Evolutionary conservation across 2,797 vertebrate species (phyloP), one percentile per base, ranked within the genome.

Genomic region (Neopelma chrysocephalum): DNA sequence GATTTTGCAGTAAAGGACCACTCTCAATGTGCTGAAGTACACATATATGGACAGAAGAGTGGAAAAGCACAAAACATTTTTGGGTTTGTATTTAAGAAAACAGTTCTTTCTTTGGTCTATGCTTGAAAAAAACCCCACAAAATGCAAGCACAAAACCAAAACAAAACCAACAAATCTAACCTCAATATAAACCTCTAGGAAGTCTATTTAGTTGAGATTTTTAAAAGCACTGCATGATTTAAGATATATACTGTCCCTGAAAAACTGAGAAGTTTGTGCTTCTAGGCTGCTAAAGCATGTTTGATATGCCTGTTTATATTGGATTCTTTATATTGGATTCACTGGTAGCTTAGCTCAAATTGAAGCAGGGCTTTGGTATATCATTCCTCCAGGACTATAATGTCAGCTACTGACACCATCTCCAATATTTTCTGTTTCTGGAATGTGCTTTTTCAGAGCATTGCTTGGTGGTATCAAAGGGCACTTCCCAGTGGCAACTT

Each of bases 371-470:
- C 66, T 93, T 92, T 92, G 81, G 38, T 96, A 38, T 92, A 73
- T 90, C 86, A 60, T 94, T 96, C 89, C 90, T 94, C 47, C 81
- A 96, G 89, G 92, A 91, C 91, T 90, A 50, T 94, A 94, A 93
- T 89, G 73, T 93, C 82, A 84, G 75, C 70, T 82, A 38, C 70
- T 76, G 48, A 82, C 77, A 87, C 16, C 34, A 73, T 82, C 50
- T 86, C 4, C 6, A 87, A 70, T 93, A 88, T 96, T 94, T 87
- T 91, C 86, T 71, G 32, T 76, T 90, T 96, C 58, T 81, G 61
- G 65, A 85, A 87, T 77, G 53, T 70, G 45, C 21, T 91, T 94
- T 92, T 88, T 94, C 54, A 88, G 77, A 90, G 69, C 68, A 54
- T 15, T 90, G 6, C 69, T 79, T 92, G 34, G 60, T 82, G 45